Evolutionary conservation across 2,113 vertebrate genomes (phyloP).

Genomic region (Callospermophilus lateralis): DNA sequence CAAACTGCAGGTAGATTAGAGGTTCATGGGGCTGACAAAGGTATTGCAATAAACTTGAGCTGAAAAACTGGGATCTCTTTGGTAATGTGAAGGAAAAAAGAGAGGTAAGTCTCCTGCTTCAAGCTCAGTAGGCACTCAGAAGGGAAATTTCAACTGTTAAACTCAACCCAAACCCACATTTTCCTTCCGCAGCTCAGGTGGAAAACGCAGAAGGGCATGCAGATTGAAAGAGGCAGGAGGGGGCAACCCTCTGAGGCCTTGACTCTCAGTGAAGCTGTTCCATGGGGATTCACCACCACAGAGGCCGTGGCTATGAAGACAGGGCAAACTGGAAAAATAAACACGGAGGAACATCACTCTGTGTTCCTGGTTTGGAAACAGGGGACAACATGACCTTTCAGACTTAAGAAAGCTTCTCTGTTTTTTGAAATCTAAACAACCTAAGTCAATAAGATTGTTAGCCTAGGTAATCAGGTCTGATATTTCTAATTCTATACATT

Average conservation of each 20-base stretch:
- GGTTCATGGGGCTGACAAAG: neutral
- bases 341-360: neutral
- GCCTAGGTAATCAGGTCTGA: neutral
- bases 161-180: neutral
- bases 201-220: neutral
- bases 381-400: neutral
- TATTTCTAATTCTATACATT: conserved; percentile 23
- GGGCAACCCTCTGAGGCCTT: neutral
- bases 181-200: neutral
- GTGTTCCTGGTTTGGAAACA: neutral
- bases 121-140: neutral
- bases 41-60: neutral
- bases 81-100: neutral
- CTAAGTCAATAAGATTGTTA: neutral
- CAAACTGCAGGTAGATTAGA: neutral
- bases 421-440: neutral
- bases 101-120: neutral
- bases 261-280: neutral
- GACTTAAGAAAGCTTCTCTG: neutral
- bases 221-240: neutral
- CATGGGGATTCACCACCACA: neutral
- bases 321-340: neutral
- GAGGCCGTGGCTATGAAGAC: neutral
- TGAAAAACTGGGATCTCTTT: neutral
- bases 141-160: neutral